Evolutionary conservation across 2,888 invertebrate genomes (phyloP), one percentile per base, ranked within the genome.

Genomic region (Leptopilina drosophilae): DNA sequence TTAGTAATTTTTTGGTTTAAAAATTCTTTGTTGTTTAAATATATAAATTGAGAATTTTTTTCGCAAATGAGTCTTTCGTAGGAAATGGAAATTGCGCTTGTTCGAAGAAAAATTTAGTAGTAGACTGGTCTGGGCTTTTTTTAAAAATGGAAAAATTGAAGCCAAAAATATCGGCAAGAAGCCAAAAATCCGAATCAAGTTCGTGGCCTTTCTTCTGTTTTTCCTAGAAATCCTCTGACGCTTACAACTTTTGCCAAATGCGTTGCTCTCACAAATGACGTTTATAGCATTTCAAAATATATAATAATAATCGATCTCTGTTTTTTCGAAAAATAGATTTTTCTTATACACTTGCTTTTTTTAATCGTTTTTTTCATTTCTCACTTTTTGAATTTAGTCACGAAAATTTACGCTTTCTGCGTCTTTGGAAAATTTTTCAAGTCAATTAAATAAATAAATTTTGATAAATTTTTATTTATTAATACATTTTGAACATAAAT

Each of bases 131-230:
- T 67, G 49, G 15, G 20, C 20, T 15, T 59, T 53, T 53, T 73
- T 26, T 53, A 53, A 49, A 67, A 33, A 33, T 33, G 33, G 20
- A n/a, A 15, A 66, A n/a, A 66, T 40, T 6, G 5, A 49, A 67
- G 12, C 15, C 67, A 49, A 67, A 67, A 67, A 15, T 33, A 67
- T 67, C 69, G 69, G 69, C 69, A 73, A 33, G 26, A 9, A 53
- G 69, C 69, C 69, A 67, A 73, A 33, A 73, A 73, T 53, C 14
- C 33, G 49, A 46, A 66, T 42, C 26, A 73, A 73, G 26, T 73
- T 73, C 69, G 53, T 14, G 53, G 69, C 69, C 69, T 73, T 73
- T 73, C 53, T 73, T n/a, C n/a, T 53, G 53, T 53, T 53, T 73
- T 73, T 73, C 69, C 9, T 1, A 73, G 69, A 73, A 73, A 73